Base-by-base conservation (phyloP, 2,888 invertebrate species). In the Drosophila paramelanica region DNA sequence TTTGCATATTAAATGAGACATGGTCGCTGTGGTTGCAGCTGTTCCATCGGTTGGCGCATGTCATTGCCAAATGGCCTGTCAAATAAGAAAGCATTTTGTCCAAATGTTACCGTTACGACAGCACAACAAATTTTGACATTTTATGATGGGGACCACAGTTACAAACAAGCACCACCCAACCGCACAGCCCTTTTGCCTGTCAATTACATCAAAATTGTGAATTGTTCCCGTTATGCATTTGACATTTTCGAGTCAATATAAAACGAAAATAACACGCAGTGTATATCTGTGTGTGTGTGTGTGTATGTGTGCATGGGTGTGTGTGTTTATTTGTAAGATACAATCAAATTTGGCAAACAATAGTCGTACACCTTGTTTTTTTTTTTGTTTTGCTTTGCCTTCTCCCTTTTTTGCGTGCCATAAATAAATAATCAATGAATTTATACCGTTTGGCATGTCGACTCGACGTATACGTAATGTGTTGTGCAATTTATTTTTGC, bases 361-460 rank as follows among this genome's bases (percentile, higher is more conserved):
- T 71, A 56, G 57, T 70, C 66, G 56, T 67, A 67, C 88, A 88
- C 85, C 85, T 73, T 76, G 70, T 58, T 78, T 62, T 55, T 36
- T 68, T 33, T 61, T 66, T 61, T n/a, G 1, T 8, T 31, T 8
- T 36, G 13, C 13, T 31, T 8, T 36, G 13, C 13, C 36, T 36
- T 4, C 36, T 11, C 25, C 31, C 42, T 45, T 58, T 60, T 68
- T 77, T 84, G 81, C 72, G 59, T 83, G 66, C 68, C 84, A 83
- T 89, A 89, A 87, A 83, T 83, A 83, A 89, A 89, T 89, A 83
- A 83, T 89, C 83, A 89, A 83, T 83, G 81, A 81, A 74, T 81
- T 89, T 67, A 74, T 82, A 62, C 73, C 74, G 57, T 74, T 74
- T 74, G 50, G 47, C 65, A 36, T 53, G 50, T 41, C 50, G 43